A percentile compares a stretch with the other conserved stretches of the same genome.
Evolutionary conservation across 2,113 vertebrate species (phyloP).

Genomic region (Neofelis nebulosa): DNA sequence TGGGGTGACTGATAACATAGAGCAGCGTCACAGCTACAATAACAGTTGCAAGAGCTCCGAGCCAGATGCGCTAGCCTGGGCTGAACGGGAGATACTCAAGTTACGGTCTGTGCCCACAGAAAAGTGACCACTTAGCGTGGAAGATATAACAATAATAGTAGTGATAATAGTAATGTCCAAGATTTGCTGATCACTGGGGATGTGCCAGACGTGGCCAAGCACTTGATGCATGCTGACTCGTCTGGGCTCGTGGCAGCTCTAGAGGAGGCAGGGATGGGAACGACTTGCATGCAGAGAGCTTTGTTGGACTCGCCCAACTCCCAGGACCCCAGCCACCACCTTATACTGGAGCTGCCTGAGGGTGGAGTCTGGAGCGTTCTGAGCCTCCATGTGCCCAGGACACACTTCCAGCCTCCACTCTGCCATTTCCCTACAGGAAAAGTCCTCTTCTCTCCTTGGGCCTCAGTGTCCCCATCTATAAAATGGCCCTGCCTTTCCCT

Average conservation of each 20-base stretch:
- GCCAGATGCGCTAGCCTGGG: not conserved
- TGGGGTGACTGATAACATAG: fast-evolving
- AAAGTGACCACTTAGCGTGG: not conserved
- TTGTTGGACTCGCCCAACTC: not conserved
- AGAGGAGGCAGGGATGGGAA: not conserved
- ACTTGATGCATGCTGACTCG: fast-evolving
- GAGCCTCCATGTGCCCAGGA: not conserved
- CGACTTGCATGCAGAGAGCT: fast-evolving
- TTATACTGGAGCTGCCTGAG: fast-evolving
- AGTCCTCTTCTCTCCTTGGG: not conserved
- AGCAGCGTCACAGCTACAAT: no score
- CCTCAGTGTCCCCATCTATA: not conserved
- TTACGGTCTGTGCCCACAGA: not conserved
- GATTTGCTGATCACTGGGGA: not conserved
- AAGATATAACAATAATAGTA: not conserved
- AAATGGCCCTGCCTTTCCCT: not conserved
- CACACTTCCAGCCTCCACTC: not conserved
- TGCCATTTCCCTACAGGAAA: not conserved
- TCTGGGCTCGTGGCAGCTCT: not conserved
- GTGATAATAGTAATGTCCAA: not conserved
- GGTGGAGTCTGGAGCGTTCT: not conserved
- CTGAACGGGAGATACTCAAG: not conserved
- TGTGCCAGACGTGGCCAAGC: not conserved
- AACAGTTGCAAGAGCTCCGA: fast-evolving
- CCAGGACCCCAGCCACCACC: not conserved